Evolutionary conservation across 2,888 invertebrate species (phyloP).

Genomic region (Mamestra brassicae): DNA sequence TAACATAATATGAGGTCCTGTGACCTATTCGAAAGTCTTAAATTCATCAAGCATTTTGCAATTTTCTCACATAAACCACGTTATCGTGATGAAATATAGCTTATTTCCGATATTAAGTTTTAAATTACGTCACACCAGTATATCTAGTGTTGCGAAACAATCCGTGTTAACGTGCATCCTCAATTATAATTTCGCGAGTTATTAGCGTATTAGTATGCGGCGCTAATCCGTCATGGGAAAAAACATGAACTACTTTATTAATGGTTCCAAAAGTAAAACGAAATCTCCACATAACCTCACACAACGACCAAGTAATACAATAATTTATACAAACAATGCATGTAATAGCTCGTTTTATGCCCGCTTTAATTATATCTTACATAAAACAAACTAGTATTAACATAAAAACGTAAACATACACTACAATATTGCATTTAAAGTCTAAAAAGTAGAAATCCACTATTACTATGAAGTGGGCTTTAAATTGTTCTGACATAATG

Average conservation of each 20-base stretch:
- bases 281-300: constrained; percentile 15
- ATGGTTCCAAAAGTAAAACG: constrained; percentile 31
- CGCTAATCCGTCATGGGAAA: constrained; percentile 8
- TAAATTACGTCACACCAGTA: constrained; percentile 25
- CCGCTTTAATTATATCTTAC: constrained; percentile 43
- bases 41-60: constrained; percentile 10
- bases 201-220: constrained; percentile 26
- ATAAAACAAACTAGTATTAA: constrained; percentile 55
- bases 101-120: constrained; percentile 26
- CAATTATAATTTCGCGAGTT: constrained; percentile 30
- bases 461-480: constrained; percentile 18
- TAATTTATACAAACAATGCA: constrained; percentile 18
- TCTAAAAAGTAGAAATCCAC: constrained; percentile 41
- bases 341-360: constrained; percentile 24
- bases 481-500: constrained; percentile 27
- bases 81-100: constrained; percentile 23
- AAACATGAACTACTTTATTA: constrained; percentile 7
- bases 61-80: constrained; percentile 32
- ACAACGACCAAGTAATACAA: constrained; percentile 1
- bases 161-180: constrained; percentile 18
- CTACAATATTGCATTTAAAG: constrained; percentile 6
- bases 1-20: constrained; percentile 29
- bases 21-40: constrained; percentile 39
- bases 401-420: constrained; percentile 44
- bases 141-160: constrained; percentile 38